A percentile compares a stretch with the other conserved stretches of the same genome.
These are phyloP conservation scores for Avahi laniger DNA, from an alignment of 2,797 vertebrate genomes.

Conservation along the genomic window DNA sequence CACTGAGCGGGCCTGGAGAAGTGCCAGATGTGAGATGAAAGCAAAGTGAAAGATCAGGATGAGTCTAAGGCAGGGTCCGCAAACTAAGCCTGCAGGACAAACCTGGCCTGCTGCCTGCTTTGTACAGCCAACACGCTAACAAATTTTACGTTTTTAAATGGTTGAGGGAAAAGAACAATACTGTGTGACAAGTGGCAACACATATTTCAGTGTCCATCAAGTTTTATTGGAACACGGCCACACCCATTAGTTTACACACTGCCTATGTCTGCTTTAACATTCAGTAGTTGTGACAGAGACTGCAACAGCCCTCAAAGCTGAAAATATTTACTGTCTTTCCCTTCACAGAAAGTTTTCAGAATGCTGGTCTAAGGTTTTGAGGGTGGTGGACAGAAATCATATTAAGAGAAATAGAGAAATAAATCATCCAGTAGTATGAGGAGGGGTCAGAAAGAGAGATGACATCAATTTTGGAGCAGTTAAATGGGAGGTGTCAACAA, in stretches of 20 bases:
- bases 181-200: not conserved
- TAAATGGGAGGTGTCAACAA: not conserved
- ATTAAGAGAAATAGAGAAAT: not conserved
- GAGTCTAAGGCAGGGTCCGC: not conserved
- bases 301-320: not conserved
- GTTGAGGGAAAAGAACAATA: not conserved
- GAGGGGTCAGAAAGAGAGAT: not conserved
- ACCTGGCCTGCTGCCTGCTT: not conserved
- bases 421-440: not conserved
- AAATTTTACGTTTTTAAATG: not conserved
- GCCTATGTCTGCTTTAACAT: not conserved
- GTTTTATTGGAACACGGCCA: not conserved
- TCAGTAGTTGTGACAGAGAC: not conserved
- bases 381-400: not conserved
- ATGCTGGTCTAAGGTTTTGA: not conserved
- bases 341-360: not conserved
- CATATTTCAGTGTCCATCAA: not conserved
- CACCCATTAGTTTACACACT: not conserved
- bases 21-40: not conserved
- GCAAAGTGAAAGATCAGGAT: not conserved
- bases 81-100: not conserved
- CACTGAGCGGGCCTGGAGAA: not conserved
- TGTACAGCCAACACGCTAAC: not conserved
- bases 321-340: not conserved
- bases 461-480: not conserved